A percentile compares a stretch with the other conserved stretches of the same genome.
Evolutionary conservation across 2,888 invertebrate species (phyloP).

Genomic region (Choreutis nemorana): DNA sequence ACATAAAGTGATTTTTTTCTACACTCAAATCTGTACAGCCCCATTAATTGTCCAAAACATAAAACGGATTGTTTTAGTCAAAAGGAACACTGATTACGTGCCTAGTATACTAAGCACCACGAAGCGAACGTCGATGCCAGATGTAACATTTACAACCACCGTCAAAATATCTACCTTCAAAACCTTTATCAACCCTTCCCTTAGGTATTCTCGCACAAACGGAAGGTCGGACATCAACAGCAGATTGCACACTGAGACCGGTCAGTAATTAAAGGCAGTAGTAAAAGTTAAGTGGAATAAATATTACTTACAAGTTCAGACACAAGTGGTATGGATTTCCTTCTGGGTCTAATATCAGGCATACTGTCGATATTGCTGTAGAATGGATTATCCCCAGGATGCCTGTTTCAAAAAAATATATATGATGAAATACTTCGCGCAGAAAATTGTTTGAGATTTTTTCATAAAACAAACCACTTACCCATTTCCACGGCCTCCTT

Average conservation of each 20-base stretch:
- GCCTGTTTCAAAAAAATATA: conserved; percentile 56
- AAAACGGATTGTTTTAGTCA: conserved; percentile 37
- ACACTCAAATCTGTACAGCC: conserved; percentile 12
- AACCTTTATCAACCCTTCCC: conserved; percentile 8
- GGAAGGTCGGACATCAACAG: background rate
- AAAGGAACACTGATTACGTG: conserved; percentile 65
- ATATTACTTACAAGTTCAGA: conserved; percentile 94
- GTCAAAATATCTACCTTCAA: conserved; percentile 48
- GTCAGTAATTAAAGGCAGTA: too few relatives aligned
- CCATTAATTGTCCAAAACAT: conserved; percentile 37
- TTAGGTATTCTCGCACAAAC: conserved; percentile 9
- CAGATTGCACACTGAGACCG: conserved; percentile 47
- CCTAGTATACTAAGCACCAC: conserved; percentile 63
- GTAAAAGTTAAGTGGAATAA: conserved; percentile 18
- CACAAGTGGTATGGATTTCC: conserved; percentile 97
- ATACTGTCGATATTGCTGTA: conserved; percentile 99
- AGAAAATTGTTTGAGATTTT: background rate
- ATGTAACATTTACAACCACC: conserved; percentile 56
- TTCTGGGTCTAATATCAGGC: conserved; percentile 96
- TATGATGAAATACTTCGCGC: background rate
- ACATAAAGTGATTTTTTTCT: background rate
- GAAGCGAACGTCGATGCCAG: conserved; percentile 60
- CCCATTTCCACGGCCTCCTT: conserved; percentile 84
- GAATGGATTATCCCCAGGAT: conserved; percentile 96
- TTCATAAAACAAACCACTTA: conserved; percentile 51